Conservation (phyloP, 2,113 vertebrate species). For the Dromiciops gliroides region DNA sequence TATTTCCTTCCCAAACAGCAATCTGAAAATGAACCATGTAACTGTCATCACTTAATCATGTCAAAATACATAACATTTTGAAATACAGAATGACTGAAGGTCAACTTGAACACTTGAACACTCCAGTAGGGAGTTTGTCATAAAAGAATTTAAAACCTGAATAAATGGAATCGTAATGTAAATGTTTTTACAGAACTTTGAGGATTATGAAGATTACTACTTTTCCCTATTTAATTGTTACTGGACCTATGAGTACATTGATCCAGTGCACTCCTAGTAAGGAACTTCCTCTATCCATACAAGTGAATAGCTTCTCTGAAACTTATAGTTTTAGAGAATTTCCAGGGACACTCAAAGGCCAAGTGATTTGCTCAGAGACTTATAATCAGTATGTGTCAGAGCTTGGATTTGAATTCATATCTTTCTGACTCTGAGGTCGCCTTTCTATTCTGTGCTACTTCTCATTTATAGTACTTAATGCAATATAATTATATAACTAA, state of each 20-base stretch:
- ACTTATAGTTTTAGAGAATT: background rate
- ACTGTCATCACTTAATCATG: background rate
- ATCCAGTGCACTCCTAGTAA: background rate
- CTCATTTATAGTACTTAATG: background rate
- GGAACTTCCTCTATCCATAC: background rate
- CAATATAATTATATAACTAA: background rate
- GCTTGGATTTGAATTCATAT: background rate
- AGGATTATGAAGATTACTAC: background rate
- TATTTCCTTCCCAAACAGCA: background rate
- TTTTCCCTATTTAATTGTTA: background rate
- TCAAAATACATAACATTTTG: slow-evolving; percentile 13
- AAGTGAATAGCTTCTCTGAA: background rate
- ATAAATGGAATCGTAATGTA: slow-evolving; percentile 60
- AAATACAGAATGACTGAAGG: slow-evolving; percentile 1
- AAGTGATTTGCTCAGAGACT: background rate
- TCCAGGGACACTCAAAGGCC: too few relatives aligned
- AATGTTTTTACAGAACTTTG: background rate
- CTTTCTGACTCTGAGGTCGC: background rate
- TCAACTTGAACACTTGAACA: slow-evolving; percentile 47
- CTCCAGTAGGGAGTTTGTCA: slow-evolving; percentile 43
- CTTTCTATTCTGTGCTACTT: background rate
- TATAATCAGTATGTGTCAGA: background rate
- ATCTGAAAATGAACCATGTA: background rate
- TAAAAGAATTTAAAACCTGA: slow-evolving; percentile 60
- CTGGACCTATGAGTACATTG: background rate